Conservation (phyloP, 2,888 invertebrate species). For the Acanthosoma haemorrhoidale region DNA sequence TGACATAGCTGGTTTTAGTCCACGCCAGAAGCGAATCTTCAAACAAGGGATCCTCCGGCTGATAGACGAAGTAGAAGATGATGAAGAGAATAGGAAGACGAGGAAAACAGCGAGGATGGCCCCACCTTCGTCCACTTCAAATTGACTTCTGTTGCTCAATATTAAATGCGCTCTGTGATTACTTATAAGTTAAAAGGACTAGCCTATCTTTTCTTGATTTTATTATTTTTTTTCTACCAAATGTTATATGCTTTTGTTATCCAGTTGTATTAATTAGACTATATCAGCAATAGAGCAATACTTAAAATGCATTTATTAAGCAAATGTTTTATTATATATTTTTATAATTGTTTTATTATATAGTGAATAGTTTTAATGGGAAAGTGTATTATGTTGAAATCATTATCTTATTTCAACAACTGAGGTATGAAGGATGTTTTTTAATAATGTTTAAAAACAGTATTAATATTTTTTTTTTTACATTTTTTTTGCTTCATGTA, state of each 20-base stretch:
- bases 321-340: conserved; percentile 7
- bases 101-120: conserved; percentile 18
- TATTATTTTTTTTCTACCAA: not conserved
- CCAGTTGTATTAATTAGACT: not conserved
- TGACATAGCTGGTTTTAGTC: conserved; percentile 50
- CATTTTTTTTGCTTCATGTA: too few species aligned
- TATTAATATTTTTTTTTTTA: too few species aligned
- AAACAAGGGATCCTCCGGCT: conserved; percentile 52
- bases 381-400: too few species aligned
- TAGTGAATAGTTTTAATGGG: not conserved
- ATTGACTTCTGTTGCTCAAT: conserved; percentile 16
- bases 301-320: not conserved
- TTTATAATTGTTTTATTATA: not conserved
- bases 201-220: not conserved
- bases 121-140: conserved; percentile 15
- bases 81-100: conserved; percentile 6
- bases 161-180: conserved; percentile 19
- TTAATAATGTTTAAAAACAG: too few species aligned
- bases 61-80: conserved; percentile 45
- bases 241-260: not conserved
- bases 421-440: too few species aligned
- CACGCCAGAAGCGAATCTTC: conserved; percentile 51
- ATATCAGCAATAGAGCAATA: not conserved
- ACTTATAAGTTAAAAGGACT: conserved; percentile 17
- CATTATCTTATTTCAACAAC: too few species aligned